These are phyloP conservation scores for Saguinus imperator DNA, from an alignment of 2,113 vertebrate species.

Conservation along the genomic window DNA sequence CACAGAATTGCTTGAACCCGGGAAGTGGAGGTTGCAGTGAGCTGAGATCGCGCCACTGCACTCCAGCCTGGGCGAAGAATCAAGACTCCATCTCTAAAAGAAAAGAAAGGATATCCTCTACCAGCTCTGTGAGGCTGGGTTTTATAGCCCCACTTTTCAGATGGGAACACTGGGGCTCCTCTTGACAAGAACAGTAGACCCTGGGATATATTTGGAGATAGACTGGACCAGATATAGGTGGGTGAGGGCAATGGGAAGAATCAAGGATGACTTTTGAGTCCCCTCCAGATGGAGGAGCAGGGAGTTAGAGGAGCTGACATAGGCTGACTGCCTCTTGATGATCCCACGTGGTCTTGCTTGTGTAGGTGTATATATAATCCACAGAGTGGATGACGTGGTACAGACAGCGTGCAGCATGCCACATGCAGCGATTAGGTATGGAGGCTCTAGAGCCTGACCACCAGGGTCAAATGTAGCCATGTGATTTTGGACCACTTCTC, in stretches of 20 bases:
- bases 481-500: neutral
- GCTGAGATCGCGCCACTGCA: too few species aligned
- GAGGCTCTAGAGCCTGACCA: neutral
- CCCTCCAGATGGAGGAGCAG: too few species aligned
- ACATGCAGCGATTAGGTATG: neutral
- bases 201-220: neutral
- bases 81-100: too few species aligned
- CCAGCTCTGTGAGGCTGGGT: neutral
- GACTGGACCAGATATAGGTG: neutral
- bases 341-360: neutral
- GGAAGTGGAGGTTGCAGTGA: too few species aligned
- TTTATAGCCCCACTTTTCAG: neutral
- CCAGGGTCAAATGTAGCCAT: neutral
- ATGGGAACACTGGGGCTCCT: neutral
- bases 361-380: neutral
- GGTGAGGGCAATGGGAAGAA: neutral
- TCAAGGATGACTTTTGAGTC: neutral
- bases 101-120: neutral
- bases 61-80: too few species aligned
- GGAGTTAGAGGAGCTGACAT: neutral
- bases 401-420: too few species aligned
- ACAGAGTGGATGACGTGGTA: rapidly evolving
- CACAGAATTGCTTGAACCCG: too few species aligned
- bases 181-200: neutral
- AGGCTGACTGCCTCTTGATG: neutral